Evolutionary conservation across 1,140 invertebrate species (phyloP).

Genomic region (Drosophila serrata): DNA sequence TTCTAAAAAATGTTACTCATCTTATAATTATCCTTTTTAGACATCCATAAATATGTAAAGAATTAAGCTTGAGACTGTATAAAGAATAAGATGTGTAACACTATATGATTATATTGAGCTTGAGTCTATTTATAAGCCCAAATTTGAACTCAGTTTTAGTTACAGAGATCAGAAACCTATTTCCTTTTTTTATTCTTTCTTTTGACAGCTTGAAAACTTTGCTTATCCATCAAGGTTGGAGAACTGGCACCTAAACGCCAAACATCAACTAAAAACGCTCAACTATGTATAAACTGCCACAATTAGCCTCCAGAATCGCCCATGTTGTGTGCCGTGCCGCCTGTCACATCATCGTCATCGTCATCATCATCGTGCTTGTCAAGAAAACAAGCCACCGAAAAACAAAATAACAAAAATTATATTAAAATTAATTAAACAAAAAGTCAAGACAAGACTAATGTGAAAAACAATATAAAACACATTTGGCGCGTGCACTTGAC

Average conservation of each 20-base stretch:
- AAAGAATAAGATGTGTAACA: not conserved
- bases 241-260: constrained; percentile 3
- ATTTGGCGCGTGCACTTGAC: constrained; percentile 55
- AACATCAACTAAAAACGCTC: not conserved
- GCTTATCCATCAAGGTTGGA: constrained; percentile 6
- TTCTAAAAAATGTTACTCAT: not conserved
- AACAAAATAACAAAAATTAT: constrained; percentile 32
- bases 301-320: constrained; percentile 54
- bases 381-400: constrained; percentile 30
- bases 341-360: constrained; percentile 55
- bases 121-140: not conserved
- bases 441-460: constrained; percentile 42
- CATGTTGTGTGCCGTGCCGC: constrained; percentile 47
- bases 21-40: not conserved
- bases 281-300: constrained; percentile 29
- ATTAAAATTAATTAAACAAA: constrained; percentile 58
- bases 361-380: constrained; percentile 47
- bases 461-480: constrained; percentile 54
- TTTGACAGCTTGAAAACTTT: not conserved
- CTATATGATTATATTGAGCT: not conserved
- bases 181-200: not conserved
- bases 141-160: not conserved
- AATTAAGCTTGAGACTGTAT: not conserved
- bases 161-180: not conserved
- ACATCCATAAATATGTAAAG: not conserved